Evolutionary conservation across 2,113 vertebrate species (phyloP), one percentile per base, ranked within the genome.

Genomic region (Reinhardtius hippoglossoides): DNA sequence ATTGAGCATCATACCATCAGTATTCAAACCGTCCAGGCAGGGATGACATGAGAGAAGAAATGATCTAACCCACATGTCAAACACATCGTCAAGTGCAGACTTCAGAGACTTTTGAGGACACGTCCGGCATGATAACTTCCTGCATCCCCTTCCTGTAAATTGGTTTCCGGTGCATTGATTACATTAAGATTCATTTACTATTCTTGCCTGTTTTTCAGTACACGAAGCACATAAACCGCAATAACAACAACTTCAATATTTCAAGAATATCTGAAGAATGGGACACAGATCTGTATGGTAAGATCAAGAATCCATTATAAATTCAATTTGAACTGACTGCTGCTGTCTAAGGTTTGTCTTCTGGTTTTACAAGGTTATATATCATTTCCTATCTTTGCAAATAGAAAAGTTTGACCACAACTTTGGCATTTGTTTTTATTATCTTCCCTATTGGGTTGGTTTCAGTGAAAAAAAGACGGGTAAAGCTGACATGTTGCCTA

Each of bases 1-100:
- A 42, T 69, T 85, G 59, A 69, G 9, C 14, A 58, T 42, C 65
- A 62, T 18, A 52, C 4, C 50, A 62, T 62, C 31, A 57, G 42
- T 54, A 59, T 54, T 20, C 40, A 74, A 58, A 57, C n/a, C 55
- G 59, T 57, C 6, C 21, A 66, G 58, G 9, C 40, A 66, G 62
- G 2, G 15, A 60, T 31, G 69, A 24, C 27, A 40, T 58, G 20
- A 77, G 31, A 48, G 18, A 57, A 12, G 14, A 35, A 31, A 67
- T 44, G 35, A 64, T 72, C 15, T 60, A 66, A 76, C 40, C 61
- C 37, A 20, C 18, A 27, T 40, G 55, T 40, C 65, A 71, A 35
- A 44, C 20, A 59, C 26, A 20, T 48, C 14, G 46, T 44, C 13
- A 65, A 46, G 55, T 60, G 9, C 6, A 23, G 44, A 46, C 37